Evolutionary conservation across 2,888 invertebrate species (phyloP).

Genomic region (Tethea ocularis): DNA sequence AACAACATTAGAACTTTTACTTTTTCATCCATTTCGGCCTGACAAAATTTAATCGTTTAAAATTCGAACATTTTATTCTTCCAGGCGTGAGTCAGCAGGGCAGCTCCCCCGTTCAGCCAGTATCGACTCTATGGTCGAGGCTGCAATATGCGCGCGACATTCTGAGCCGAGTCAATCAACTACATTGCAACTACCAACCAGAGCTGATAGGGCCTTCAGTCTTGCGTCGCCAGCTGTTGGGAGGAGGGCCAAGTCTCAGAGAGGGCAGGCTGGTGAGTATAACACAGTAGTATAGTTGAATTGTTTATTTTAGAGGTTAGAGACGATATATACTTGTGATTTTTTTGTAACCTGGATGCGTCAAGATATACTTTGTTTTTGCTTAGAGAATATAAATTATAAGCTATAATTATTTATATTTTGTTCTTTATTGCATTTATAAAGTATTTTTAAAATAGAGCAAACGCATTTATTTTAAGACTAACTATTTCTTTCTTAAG

Average conservation of each 20-base stretch:
- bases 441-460: no score
- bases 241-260: constrained; percentile 89
- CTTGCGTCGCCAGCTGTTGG: constrained; percentile 90
- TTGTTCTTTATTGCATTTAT: no score
- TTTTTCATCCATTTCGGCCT: neutral
- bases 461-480: no score
- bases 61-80: constrained; percentile 20
- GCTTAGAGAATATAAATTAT: no score
- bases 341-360: no score
- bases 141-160: constrained; percentile 84
- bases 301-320: no score
- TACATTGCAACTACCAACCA: constrained; percentile 56
- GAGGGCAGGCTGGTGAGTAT: constrained; percentile 87
- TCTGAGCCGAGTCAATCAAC: constrained; percentile 71
- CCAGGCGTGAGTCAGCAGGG: constrained; percentile 80
- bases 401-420: no score
- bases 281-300: neutral
- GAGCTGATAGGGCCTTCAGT: constrained; percentile 82
- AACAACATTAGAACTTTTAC: neutral
- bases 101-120: constrained; percentile 89
- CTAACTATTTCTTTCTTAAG: no score
- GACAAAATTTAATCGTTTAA: neutral
- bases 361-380: no score
- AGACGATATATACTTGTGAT: no score
- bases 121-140: constrained; percentile 91